Evolutionary conservation across 2,888 invertebrate species (phyloP), one percentile per base, ranked within the genome.

Genomic region (Melangyna quadrimaculata): DNA sequence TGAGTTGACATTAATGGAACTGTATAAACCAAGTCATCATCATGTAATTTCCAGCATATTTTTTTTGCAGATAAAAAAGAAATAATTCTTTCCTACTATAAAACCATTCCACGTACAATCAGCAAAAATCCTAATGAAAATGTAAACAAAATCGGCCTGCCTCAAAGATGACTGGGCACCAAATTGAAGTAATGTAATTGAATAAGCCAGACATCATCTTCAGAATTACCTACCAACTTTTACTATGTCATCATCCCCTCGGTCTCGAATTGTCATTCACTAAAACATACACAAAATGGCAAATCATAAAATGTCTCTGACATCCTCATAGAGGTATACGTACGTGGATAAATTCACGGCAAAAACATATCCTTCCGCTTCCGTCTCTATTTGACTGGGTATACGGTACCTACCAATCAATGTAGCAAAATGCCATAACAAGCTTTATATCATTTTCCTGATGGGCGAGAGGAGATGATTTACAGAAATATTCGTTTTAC

Each of bases 101-200:
- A 14, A 10, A 48, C 22, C 69, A 53, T 22, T 19, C 19, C n/a
- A 27, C 12, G 9, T 40, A 27, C 35, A 86, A 86, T 86, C 81
- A 86, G 72, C 77, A 78, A 24, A 70, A 78, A 43, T 61, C 69
- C 69, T 81, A 81, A 78, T 80, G 86, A 81, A 86, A 84, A 86
- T 63, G 72, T 72, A 86, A 86, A 86, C 86, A 86, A 35, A 73
- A 72, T 77, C 63, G 53, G 67, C 29, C 69, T 73, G 45, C 63
- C 57, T 81, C 81, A 73, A 48, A 73, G 81, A 73, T 73, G 86
- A 86, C 80, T 86, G 72, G 59, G 70, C 78, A 86, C 57, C 63
- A 81, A 86, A 86, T 81, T 78, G 81, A 81, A 86, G 70, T 78
- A 80, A 73, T 70, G 63, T 86, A 86, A 86, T 86, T 86, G 86